A percentile compares a stretch with the other conserved stretches of the same genome.
phyloP scores from a whole-genome alignment of 2,888 invertebrate genomes.

The Agapostemon virescens region DNA sequence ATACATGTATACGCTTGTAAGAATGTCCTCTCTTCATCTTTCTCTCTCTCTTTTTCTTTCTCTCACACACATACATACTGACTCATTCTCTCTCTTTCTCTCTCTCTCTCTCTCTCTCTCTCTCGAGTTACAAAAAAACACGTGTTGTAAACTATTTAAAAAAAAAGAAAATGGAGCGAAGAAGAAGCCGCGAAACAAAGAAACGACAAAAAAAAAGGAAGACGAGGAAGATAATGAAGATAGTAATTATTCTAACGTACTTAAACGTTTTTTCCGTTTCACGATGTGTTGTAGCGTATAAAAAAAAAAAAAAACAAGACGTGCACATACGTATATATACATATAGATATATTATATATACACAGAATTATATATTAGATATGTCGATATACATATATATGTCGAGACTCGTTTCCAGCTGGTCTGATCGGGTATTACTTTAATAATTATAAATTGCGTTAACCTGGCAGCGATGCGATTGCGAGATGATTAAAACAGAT shows the following conservation, averaged over 20 bases:
- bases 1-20: constrained; percentile 64
- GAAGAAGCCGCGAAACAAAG: constrained; percentile 9
- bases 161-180: constrained; percentile 19
- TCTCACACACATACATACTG: neutral
- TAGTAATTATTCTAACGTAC: constrained; percentile 61
- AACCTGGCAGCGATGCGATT: constrained; percentile 67
- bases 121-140: constrained; percentile 38
- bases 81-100: neutral
- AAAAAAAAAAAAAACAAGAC: constrained; percentile 38
- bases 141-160: constrained; percentile 60
- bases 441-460: constrained; percentile 65
- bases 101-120: constrained; percentile 22
- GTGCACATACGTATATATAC: constrained; percentile 60
- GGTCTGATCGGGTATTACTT: constrained; percentile 74
- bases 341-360: constrained; percentile 59
- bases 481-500: constrained; percentile 29
- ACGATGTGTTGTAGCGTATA: constrained; percentile 64
- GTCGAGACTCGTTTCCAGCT: constrained; percentile 77
- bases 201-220: constrained; percentile 16
- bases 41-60: neutral
- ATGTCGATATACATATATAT: constrained; percentile 65
- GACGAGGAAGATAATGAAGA: constrained; percentile 14
- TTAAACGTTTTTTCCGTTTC: constrained; percentile 64
- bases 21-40: constrained; percentile 18
- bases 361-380: constrained; percentile 62